Conservation (phyloP, 1,140 invertebrate species). For the Caenorhabditis inopinata region DNA sequence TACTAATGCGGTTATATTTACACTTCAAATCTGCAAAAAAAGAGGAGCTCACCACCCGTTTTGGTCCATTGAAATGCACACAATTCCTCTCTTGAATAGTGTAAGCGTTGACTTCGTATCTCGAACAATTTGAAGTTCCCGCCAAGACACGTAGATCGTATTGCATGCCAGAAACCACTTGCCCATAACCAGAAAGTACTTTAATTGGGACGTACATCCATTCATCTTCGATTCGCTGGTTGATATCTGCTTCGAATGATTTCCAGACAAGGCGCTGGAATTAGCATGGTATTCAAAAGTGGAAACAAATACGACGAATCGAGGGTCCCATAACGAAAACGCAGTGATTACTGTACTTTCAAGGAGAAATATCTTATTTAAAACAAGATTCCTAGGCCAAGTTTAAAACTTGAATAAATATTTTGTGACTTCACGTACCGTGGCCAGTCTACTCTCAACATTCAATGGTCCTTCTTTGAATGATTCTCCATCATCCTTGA, state of each 20-base stretch:
- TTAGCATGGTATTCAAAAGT: no score
- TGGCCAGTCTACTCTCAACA: not conserved
- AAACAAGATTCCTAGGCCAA: no score
- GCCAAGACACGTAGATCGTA: not conserved
- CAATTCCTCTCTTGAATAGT: constrained; percentile 5
- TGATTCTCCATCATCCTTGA: not conserved
- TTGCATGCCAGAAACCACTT: constrained; percentile 4
- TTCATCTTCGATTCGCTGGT: constrained; percentile 7
- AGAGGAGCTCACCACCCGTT: not conserved
- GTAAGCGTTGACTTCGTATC: constrained; percentile 3
- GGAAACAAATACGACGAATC: no score
- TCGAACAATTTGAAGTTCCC: constrained; percentile 21
- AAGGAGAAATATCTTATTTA: no score
- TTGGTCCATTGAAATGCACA: constrained; percentile 17
- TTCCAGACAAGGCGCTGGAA: constrained; percentile 6
- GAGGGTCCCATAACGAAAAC: no score
- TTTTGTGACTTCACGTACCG: not conserved
- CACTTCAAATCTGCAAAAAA: no score
- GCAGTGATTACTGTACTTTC: not conserved
- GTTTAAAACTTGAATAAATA: no score
- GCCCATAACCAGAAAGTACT: not conserved
- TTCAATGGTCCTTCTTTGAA: not conserved
- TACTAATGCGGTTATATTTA: no score
- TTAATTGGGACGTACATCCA: not conserved
- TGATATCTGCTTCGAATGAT: not conserved